These are phyloP conservation scores for Hemaris fuciformis DNA, from an alignment of 2,888 invertebrate genomes.

Conservation along the genomic window DNA sequence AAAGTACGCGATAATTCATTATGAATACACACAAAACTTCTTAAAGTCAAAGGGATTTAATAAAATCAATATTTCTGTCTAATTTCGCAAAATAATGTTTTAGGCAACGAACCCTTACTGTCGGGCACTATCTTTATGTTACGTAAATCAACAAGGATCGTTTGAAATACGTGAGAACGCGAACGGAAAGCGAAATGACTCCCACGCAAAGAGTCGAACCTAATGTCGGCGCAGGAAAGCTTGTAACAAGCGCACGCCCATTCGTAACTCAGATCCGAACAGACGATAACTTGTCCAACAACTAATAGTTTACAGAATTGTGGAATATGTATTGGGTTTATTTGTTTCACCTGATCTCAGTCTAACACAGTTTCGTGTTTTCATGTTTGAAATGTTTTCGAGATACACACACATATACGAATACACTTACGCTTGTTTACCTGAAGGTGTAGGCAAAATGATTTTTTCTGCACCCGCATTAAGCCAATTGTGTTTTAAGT, in stretches of 20 bases:
- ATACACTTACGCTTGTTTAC: too few species aligned
- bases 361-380: neutral
- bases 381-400: neutral
- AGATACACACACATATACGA: too few species aligned
- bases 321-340: neutral
- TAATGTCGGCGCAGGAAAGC: neutral
- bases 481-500: too few species aligned
- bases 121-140: too few species aligned
- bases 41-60: too few species aligned
- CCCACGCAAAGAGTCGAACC: neutral
- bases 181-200: slow-evolving; percentile 1
- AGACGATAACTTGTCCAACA: neutral
- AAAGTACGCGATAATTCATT: too few species aligned
- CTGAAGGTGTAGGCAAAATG: too few species aligned
- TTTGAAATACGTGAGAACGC: neutral
- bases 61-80: too few species aligned
- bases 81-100: too few species aligned
- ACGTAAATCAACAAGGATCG: neutral
- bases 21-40: too few species aligned
- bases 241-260: neutral
- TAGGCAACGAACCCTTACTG: too few species aligned
- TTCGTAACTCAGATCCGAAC: neutral
- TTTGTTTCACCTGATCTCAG: neutral
- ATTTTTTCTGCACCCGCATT: too few species aligned
- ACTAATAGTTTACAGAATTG: neutral